A percentile compares a stretch with the other conserved stretches of the same genome.
These are phyloP conservation scores for Orthosia incerta DNA, from an alignment of 2,888 invertebrate genomes.

Conservation along the genomic window DNA sequence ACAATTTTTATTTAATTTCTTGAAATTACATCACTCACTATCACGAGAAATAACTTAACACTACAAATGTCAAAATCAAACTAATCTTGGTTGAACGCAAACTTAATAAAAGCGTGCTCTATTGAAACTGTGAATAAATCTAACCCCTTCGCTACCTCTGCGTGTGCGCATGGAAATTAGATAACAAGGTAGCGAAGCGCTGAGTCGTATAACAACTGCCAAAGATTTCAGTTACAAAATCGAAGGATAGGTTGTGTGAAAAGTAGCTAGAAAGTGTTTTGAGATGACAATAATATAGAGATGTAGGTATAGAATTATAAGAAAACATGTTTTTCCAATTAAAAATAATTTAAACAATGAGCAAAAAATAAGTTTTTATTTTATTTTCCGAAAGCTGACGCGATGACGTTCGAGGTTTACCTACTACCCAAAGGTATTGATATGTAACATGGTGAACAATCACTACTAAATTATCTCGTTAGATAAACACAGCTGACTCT, in stretches of 20 bases:
- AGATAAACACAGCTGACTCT: not conserved
- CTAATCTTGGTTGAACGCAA: constrained; percentile 82
- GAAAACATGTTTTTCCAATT: not conserved
- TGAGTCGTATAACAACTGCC: constrained; percentile 68
- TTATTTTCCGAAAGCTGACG: too few relatives aligned
- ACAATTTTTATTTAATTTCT: too few relatives aligned
- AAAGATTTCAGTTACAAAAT: constrained; percentile 69
- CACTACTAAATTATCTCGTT: not conserved
- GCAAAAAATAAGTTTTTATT: too few relatives aligned
- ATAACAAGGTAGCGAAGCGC: constrained; percentile 84
- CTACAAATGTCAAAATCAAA: constrained; percentile 83
- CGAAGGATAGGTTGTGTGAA: not conserved
- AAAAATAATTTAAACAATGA: not conserved
- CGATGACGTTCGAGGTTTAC: too few relatives aligned
- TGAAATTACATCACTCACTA: not conserved
- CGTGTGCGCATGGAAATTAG: constrained; percentile 89
- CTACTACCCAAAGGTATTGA: not conserved
- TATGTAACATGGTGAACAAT: not conserved
- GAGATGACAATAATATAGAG: not conserved
- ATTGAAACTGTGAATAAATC: not conserved
- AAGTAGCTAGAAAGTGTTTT: not conserved
- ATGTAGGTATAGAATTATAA: not conserved
- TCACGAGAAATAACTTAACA: constrained; percentile 72
- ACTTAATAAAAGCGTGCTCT: constrained; percentile 79
- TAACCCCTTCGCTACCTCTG: constrained; percentile 40